Base-by-base conservation (phyloP, 2,888 invertebrate species). In the Rotaria magnacalcarata region DNA sequence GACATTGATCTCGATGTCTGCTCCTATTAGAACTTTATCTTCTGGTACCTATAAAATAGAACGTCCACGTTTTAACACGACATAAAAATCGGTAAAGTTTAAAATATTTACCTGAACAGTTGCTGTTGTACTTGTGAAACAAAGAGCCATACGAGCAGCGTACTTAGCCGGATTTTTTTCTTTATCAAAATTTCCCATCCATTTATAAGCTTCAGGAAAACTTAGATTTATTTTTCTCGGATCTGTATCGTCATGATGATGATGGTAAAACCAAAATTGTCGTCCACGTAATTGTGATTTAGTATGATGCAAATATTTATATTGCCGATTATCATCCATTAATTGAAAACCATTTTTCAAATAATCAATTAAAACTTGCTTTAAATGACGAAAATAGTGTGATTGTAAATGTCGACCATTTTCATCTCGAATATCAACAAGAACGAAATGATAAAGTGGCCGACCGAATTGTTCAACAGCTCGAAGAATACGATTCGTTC, bases 251-350 rank as follows among this genome's bases (percentile, higher is more conserved):
- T 16, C 1, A 34, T 74, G 6, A 41, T 74, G 5, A 43, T 41
- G 24, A 80, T 80, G n/a, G 47, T 80, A 80, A 80, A 80, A 80
- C 80, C 80, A 80, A 43, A 80, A 80, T 24, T 80, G 80, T 47
- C 47, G 47, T 24, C 1, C 11, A 41, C 80, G 80, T 24, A 80
- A 34, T 47, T 80, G 80, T 47, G 80, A 80, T n/a, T 47, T 47
- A 8, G 47, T 47, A 80, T 80, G 80, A 80, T 80, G 80, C n/a
- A 80, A n/a, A n/a, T 80, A 80, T 80, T 47, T 21, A 47, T 80
- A 80, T n/a, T 1, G 2, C 47, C 80, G 47, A 80, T 80, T 7
- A n/a, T 47, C n/a, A 47, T 4, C n/a, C 21, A 80, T 80, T 24
- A 47, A 2, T 4, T 0, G 7, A 24, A 43, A 43, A 47, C 80